A percentile compares a stretch with the other conserved stretches of the same genome.
These are phyloP conservation scores for Coreoperca whiteheadi DNA, from an alignment of 2,113 vertebrate genomes.

Conservation along the genomic window DNA sequence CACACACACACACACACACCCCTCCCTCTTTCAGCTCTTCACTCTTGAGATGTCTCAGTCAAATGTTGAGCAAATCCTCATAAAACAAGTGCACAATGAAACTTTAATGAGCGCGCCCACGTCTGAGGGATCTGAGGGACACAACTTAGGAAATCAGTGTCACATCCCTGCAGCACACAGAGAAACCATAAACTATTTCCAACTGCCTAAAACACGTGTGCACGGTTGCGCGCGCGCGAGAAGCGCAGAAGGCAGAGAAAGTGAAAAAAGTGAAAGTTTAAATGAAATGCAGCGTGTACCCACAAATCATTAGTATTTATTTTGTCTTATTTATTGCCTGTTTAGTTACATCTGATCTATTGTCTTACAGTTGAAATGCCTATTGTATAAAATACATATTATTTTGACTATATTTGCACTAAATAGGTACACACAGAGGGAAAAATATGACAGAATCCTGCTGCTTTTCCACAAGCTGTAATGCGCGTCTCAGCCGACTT, in stretches of 20 bases:
- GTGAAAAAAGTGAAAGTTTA: slow-evolving; percentile 37
- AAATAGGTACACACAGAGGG: background rate
- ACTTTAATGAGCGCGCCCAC: slow-evolving; percentile 77
- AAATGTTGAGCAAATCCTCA: slow-evolving; percentile 70
- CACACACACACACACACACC: slow-evolving; percentile 28
- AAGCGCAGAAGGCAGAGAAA: slow-evolving; percentile 24
- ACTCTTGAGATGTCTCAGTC: slow-evolving; percentile 81
- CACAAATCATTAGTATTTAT: slow-evolving; percentile 2
- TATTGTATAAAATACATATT: background rate
- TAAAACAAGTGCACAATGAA: slow-evolving; percentile 75
- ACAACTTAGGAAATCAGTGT: slow-evolving; percentile 69
- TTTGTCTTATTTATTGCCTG: background rate
- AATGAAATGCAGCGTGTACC: background rate
- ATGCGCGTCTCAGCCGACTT: slow-evolving; percentile 45
- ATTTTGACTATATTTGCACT: background rate
- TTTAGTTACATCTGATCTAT: background rate
- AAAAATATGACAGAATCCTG: background rate
- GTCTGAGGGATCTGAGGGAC: slow-evolving; percentile 72
- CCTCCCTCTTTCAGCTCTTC: slow-evolving; percentile 57
- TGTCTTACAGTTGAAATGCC: background rate
- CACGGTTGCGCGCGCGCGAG: background rate
- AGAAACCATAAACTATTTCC: slow-evolving; percentile 39
- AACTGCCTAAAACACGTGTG: slow-evolving; percentile 12
- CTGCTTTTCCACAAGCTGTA: slow-evolving; percentile 24
- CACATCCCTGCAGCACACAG: slow-evolving; percentile 59